These are phyloP conservation scores for Drosophila bocki DNA, from an alignment of 1,140 invertebrate species.

Conservation along the genomic window DNA sequence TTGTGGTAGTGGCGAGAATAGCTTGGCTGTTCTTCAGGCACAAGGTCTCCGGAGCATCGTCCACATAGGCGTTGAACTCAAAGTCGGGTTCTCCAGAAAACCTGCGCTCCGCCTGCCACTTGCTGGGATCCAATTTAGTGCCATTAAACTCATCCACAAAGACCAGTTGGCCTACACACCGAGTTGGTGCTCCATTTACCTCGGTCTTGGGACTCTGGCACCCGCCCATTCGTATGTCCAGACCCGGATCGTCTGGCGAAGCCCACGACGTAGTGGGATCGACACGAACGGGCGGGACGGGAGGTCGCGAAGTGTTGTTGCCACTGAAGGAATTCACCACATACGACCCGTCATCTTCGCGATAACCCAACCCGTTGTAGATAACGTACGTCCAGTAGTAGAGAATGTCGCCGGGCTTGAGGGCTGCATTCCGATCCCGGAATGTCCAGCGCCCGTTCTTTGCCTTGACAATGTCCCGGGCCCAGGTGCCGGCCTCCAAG, in stretches of 20 bases:
- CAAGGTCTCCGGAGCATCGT: constrained; percentile 86
- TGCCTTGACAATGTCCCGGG: constrained; percentile 88
- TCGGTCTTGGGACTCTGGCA: constrained; percentile 43
- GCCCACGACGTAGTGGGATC: constrained; percentile 25
- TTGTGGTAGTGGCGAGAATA: constrained; percentile 86
- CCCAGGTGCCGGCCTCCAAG: constrained; percentile 89
- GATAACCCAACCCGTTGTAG: constrained; percentile 87
- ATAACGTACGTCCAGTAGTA: constrained; percentile 92
- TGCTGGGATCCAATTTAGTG: constrained; percentile 50
- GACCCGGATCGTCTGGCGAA: background rate
- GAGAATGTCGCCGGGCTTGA: constrained; percentile 89
- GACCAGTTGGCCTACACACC: constrained; percentile 86
- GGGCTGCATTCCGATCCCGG: constrained; percentile 86
- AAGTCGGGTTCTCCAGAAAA: constrained; percentile 85
- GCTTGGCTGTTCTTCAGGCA: constrained; percentile 86
- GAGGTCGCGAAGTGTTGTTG: constrained; percentile 7
- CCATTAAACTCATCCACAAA: constrained; percentile 86
- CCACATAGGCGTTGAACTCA: constrained; percentile 89
- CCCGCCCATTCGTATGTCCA: constrained; percentile 46
- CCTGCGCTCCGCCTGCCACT: constrained; percentile 84
- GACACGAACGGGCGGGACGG: background rate
- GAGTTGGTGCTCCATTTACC: constrained; percentile 64
- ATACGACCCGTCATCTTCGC: constrained; percentile 87
- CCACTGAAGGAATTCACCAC: constrained; percentile 85
- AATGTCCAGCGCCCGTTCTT: constrained; percentile 90